phyloP scores from a whole-genome alignment of 2,113 vertebrate genomes.

The Dendrocopos noguchii region DNA sequence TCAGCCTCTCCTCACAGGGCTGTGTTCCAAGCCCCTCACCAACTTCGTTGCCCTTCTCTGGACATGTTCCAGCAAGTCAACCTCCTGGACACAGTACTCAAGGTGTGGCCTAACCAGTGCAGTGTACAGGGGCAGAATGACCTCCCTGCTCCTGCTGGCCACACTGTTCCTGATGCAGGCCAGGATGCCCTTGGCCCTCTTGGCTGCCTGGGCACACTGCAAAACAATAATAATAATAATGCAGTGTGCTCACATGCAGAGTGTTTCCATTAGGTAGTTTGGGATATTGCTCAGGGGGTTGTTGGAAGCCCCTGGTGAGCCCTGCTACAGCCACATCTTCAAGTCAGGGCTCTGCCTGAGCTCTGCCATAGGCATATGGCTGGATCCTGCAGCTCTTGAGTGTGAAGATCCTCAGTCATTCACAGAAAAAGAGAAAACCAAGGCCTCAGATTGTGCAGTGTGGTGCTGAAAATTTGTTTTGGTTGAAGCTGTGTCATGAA shows the following conservation, averaged over 20 bases:
- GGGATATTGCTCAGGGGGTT: not conserved
- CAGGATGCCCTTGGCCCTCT: no score
- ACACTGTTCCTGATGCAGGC: no score
- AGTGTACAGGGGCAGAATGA: no score
- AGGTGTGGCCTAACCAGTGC: no score
- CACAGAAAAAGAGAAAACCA: not conserved
- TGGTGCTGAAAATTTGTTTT: not conserved
- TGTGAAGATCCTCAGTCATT: not conserved
- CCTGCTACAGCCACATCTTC: not conserved
- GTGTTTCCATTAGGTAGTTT: not conserved
- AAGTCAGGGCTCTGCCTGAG: not conserved
- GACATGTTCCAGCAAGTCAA: no score
- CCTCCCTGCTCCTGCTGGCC: no score
- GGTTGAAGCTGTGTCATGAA: constrained; percentile 1
- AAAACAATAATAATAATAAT: no score
- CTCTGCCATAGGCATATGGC: not conserved
- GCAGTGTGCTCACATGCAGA: not conserved
- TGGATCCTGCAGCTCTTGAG: not conserved
- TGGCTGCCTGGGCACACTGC: no score
- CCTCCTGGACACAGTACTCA: no score
- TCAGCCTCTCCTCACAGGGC: no score
- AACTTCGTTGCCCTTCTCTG: no score
- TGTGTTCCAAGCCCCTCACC: no score
- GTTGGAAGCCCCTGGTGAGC: not conserved
- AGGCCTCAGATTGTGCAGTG: not conserved